Evolutionary conservation across 1,140 invertebrate species (phyloP), one percentile per base, ranked within the genome.

Genomic region (Cydia amplana): DNA sequence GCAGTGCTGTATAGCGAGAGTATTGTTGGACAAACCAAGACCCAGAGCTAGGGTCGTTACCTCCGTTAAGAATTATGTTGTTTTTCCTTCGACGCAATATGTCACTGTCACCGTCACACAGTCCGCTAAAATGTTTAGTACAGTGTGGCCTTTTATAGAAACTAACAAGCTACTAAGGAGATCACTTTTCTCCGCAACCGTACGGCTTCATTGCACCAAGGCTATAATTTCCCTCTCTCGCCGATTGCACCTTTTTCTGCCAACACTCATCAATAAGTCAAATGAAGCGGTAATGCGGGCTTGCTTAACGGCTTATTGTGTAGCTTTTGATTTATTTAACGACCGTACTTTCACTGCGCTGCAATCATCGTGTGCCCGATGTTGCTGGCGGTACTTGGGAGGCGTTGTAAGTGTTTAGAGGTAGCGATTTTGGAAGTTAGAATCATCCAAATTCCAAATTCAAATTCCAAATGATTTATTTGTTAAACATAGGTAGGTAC

Each of bases 261-360:
- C 28, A 40, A 46, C 80, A 32, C 74, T 67, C 78, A 76, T 79
- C 80, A 77, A 84, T 84, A 80, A 82, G 79, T 80, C 79, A 83
- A 85, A 85, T 85, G 79, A 85, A 85, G 80, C 80, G 70, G 82
- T 83, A 81, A 81, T 80, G 78, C 77, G 75, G 77, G 74, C 75
- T 75, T 75, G 55, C 78, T 82, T 81, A 84, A 84, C 78, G 78
- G 79, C 77, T 82, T 78, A 84, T 84, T 84, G 81, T 83, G 79
- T 78, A 80, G 55, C 73, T 60, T 79, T 77, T 85, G 82, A 86
- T 84, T 84, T 86, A 84, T 85, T 81, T 82, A 78, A 81, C 79
- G 82, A 82, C 72, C 77, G 74, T 77, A 84, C 83, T 86, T 84
- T 84, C 82, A 82, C 82, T 80, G 75, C 73, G 73, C 72, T 73